phyloP scores from a whole-genome alignment of 2,888 invertebrate genomes.

The Augochlorella aurata region DNA sequence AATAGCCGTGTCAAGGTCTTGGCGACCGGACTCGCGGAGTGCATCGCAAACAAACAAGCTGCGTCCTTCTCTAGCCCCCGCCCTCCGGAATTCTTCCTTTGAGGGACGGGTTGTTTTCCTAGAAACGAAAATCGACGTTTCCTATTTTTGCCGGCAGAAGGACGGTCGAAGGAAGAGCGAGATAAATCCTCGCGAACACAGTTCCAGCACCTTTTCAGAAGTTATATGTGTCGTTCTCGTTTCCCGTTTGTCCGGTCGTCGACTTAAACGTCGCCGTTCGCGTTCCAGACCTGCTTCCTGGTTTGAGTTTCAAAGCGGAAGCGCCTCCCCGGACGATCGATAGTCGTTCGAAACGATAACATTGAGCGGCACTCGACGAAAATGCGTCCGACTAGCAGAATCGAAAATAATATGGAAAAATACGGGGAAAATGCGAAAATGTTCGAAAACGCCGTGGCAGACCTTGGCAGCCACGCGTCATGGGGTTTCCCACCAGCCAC shows the following conservation, averaged over 20 bases:
- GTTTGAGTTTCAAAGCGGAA: background rate
- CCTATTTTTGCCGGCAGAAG: background rate
- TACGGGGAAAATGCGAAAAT: background rate
- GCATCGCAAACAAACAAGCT: constrained; percentile 51
- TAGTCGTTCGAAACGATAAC: background rate
- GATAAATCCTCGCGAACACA: constrained; percentile 26
- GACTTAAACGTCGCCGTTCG: background rate
- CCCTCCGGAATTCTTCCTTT: background rate
- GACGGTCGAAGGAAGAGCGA: constrained; percentile 16
- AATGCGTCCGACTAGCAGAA: background rate
- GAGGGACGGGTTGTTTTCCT: constrained; percentile 7
- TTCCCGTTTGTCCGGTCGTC: background rate
- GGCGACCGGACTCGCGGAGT: constrained; percentile 39
- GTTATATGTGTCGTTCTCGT: background rate
- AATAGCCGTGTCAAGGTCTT: constrained; percentile 50
- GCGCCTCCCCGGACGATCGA: background rate
- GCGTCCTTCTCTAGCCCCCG: constrained; percentile 15
- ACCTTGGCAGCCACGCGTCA: background rate
- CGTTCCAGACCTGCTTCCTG: constrained; percentile 3
- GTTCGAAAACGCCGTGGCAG: background rate
- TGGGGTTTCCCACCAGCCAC: constrained; percentile 3
- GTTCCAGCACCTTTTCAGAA: constrained; percentile 3
- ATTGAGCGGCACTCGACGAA: background rate
- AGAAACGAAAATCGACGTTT: constrained; percentile 14
- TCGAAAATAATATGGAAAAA: background rate